Conservation (phyloP, 2,797 vertebrate genomes). For the Pteronotus mesoamericanus region DNA sequence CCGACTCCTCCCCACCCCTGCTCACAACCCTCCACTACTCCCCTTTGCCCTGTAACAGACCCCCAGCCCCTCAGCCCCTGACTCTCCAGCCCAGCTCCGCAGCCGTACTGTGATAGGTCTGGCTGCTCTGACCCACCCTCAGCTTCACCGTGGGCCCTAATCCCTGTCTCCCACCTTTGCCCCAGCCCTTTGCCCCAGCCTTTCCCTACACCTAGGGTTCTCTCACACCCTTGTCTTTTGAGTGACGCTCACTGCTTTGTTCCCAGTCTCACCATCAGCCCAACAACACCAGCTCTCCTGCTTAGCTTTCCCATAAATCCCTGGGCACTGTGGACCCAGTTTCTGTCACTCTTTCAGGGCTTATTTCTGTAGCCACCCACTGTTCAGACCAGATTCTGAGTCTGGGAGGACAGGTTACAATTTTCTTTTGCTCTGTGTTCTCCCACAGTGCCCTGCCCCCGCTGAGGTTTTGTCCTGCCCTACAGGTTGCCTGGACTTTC, state of each 20-base stretch:
- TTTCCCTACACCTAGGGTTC: not conserved
- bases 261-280: not conserved
- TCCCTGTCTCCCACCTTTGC: rapidly evolving
- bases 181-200: not conserved
- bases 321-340: too few species aligned
- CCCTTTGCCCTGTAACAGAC: not conserved
- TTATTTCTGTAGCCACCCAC: not conserved
- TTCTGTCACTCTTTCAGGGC: not conserved
- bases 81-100: not conserved
- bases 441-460: not conserved
- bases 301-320: not conserved
- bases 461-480: not conserved
- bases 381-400: not conserved
- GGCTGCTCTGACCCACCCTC: too few species aligned
- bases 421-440: not conserved
- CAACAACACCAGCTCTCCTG: not conserved
- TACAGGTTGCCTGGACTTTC: not conserved
- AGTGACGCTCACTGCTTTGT: rapidly evolving
- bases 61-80: too few species aligned
- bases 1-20: too few species aligned
- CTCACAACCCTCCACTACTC: not conserved
- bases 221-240: too few species aligned
- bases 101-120: not conserved
- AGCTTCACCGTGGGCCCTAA: rapidly evolving
- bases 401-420: not conserved